These are phyloP conservation scores for Sebastes vulpes DNA, from an alignment of 2,797 vertebrate species.

Conservation along the genomic window DNA sequence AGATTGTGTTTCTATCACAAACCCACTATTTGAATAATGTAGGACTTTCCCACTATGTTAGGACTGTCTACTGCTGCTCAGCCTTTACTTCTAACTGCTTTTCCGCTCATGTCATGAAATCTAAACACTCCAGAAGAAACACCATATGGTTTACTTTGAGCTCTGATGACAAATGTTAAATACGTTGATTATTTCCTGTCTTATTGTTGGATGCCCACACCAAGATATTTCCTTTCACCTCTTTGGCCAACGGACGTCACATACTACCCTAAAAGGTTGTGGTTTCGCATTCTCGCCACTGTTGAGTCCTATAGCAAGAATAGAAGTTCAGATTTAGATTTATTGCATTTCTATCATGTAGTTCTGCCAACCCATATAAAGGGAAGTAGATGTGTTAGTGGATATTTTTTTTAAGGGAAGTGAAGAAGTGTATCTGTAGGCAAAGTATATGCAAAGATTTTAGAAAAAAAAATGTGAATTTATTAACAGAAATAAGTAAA, in stretches of 20 bases:
- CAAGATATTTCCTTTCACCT: slow-evolving; percentile 83
- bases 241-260: slow-evolving; percentile 85
- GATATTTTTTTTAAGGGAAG: background rate
- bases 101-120: slow-evolving; percentile 58
- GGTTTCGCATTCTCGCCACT: slow-evolving; percentile 73
- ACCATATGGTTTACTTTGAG: slow-evolving; percentile 28
- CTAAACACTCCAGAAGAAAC: slow-evolving; percentile 59
- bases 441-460: background rate
- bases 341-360: background rate
- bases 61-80: slow-evolving; percentile 47
- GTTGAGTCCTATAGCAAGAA: slow-evolving; percentile 7
- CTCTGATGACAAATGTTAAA: slow-evolving; percentile 41
- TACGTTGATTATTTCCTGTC: slow-evolving; percentile 66
- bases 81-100: slow-evolving; percentile 38
- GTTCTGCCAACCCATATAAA: background rate
- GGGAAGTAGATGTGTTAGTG: background rate
- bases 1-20: slow-evolving; percentile 78
- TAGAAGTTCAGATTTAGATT: background rate
- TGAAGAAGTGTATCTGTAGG: background rate
- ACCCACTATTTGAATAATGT: slow-evolving; percentile 64
- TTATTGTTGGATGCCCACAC: slow-evolving; percentile 79
- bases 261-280: slow-evolving; percentile 82
- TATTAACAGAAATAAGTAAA: background rate
- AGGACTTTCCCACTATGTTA: slow-evolving; percentile 73
- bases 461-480: background rate